Evolutionary conservation across 1,140 invertebrate species (phyloP), one percentile per base, ranked within the genome.

Genomic region (Heliothis virescens): DNA sequence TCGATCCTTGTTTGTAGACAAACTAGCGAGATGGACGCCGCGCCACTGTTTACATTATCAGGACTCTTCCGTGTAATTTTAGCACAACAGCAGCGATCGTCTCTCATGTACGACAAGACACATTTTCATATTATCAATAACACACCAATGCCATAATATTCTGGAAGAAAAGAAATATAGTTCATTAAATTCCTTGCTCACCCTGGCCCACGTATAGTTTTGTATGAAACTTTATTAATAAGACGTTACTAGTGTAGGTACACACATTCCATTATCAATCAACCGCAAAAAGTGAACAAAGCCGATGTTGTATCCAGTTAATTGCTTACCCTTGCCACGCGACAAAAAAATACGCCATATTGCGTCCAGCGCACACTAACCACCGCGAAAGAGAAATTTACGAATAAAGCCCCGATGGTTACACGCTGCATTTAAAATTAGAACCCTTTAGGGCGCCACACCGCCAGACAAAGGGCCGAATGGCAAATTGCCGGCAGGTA

Each of bases 381-480:
- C 93, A 91, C 92, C 90, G 92, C 91, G 91, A 93, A 94, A 94
- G 84, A 93, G 92, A 94, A 94, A 94, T 93, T 94, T 93, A 91
- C 87, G 86, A 93, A 94, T 94, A 93, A 94, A 93, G 90, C 83
- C 81, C 79, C 84, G 91, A 94, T 94, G 90, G 92, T 94, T 94
- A 94, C 92, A 94, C 93, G 93, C 83, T 87, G 89, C 91, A 93
- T 94, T 94, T 91, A 92, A 92, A 94, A 94, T 94, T 94, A 94
- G 88, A 94, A 93, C 93, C 93, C 93, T 94, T 94, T 94, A 93
- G 93, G 92, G 93, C 92, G 93, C 93, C 93, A 94, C 92, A 88
- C 93, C 92, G 92, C 87, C 92, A 93, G 90, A 94, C 92, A 94
- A 94, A 90, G 89, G 83, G 88, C 89, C 91, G 87, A 94, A 93